Evolutionary conservation across 2,888 invertebrate species (phyloP).

Genomic region (Therioaphis trifolii): DNA sequence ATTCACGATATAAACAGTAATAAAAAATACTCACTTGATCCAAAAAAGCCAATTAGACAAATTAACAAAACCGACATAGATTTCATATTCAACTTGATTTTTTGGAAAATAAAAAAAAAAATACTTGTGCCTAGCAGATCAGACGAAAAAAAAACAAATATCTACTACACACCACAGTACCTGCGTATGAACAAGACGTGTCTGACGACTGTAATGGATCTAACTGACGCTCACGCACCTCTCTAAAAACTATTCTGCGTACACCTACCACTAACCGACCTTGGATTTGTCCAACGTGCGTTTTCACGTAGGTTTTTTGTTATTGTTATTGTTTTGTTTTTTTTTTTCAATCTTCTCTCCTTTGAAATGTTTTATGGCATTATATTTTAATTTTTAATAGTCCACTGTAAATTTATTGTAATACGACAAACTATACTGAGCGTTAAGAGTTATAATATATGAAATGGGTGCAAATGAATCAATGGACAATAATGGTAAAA

Average conservation of each 20-base stretch:
- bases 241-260: constrained; percentile 43
- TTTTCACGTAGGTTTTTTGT: constrained; percentile 30
- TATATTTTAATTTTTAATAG: too few relatives aligned
- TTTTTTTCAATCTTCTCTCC: neutral
- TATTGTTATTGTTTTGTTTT: constrained; percentile 22
- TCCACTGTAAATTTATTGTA: too few relatives aligned
- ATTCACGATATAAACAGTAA: neutral
- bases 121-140: too few relatives aligned
- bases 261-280: constrained; percentile 40
- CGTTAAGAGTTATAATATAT: too few relatives aligned
- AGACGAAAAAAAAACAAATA: neutral
- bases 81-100: constrained; percentile 27
- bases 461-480: too few relatives aligned
- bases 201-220: constrained; percentile 31
- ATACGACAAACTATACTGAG: neutral
- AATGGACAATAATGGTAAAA: neutral
- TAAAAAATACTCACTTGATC: constrained; percentile 35
- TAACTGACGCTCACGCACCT: constrained; percentile 11
- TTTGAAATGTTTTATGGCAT: neutral
- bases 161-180: neutral
- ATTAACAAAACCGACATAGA: neutral
- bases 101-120: neutral
- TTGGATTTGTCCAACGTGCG: constrained; percentile 36
- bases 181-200: constrained; percentile 4
- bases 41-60: constrained; percentile 26